Conservation (phyloP, 2,113 vertebrate species). For the Sylvia atricapilla region DNA sequence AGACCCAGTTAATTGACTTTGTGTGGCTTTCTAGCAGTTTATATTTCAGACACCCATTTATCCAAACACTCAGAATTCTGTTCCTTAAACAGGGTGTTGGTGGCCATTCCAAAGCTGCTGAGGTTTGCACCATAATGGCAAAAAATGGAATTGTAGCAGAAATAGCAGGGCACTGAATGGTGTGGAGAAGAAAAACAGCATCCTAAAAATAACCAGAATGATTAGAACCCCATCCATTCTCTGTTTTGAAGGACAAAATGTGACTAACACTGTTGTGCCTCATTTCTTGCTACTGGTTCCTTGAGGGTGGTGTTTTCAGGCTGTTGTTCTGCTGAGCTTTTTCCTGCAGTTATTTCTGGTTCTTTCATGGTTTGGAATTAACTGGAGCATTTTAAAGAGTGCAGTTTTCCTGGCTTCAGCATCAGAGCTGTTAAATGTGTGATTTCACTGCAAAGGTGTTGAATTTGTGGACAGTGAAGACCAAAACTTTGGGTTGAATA, state of each 20-base stretch:
- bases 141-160: neutral
- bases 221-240: neutral
- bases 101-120: slow-evolving; percentile 31
- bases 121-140: neutral
- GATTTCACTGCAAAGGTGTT: neutral
- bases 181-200: neutral
- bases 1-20: neutral
- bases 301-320: neutral
- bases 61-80: neutral
- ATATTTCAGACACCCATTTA: neutral
- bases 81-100: neutral
- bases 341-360: neutral
- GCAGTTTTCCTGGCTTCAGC: neutral
- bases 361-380: neutral
- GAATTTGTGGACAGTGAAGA: rapidly evolving
- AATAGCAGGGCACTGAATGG: neutral
- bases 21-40: neutral
- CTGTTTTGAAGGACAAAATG: neutral
- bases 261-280: neutral
- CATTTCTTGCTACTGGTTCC: neutral
- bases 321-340: neutral
- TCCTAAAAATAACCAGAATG: slow-evolving; percentile 45
- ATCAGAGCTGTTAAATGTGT: neutral
- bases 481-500: neutral
- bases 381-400: neutral